Evolutionary conservation across 2,113 vertebrate species (phyloP).

Genomic region (Potamarius usumacintae): DNA sequence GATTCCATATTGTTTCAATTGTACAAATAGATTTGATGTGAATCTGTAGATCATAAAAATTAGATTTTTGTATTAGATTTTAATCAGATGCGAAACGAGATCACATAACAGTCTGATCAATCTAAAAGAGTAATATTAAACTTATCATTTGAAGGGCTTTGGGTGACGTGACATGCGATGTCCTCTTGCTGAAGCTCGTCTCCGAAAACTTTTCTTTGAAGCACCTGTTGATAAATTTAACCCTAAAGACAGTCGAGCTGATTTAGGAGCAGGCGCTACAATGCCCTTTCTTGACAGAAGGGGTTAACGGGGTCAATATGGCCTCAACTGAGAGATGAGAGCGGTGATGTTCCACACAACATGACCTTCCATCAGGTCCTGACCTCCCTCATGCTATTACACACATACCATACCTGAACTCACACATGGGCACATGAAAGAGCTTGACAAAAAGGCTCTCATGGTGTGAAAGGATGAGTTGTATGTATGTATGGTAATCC

Average conservation of each 20-base stretch:
- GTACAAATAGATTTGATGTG: neutral
- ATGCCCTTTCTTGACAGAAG: neutral
- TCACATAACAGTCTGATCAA: neutral
- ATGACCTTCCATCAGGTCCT: slow-evolving; percentile 33
- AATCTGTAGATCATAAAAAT: neutral
- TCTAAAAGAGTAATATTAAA: neutral
- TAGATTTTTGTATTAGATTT: neutral
- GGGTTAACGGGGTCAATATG: slow-evolving; percentile 19
- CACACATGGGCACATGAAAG: slow-evolving; percentile 35
- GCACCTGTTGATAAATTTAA: slow-evolving; percentile 5
- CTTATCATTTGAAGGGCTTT: neutral
- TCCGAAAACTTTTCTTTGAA: neutral
- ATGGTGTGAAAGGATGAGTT: slow-evolving; percentile 23
- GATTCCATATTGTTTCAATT: neutral
- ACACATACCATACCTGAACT: slow-evolving; percentile 16
- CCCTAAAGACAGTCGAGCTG: neutral
- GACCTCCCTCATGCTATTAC: slow-evolving; percentile 24
- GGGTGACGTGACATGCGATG: neutral
- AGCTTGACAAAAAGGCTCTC: neutral
- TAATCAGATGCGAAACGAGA: neutral
- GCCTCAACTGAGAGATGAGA: slow-evolving; percentile 2
- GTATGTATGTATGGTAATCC: slow-evolving; percentile 1
- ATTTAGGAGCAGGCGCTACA: neutral
- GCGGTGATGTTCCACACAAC: slow-evolving; percentile 24
- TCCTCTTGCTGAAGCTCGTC: neutral